phyloP scores from a whole-genome alignment of 2,113 vertebrate genomes.

The Tragelaphus strepsiceros region DNA sequence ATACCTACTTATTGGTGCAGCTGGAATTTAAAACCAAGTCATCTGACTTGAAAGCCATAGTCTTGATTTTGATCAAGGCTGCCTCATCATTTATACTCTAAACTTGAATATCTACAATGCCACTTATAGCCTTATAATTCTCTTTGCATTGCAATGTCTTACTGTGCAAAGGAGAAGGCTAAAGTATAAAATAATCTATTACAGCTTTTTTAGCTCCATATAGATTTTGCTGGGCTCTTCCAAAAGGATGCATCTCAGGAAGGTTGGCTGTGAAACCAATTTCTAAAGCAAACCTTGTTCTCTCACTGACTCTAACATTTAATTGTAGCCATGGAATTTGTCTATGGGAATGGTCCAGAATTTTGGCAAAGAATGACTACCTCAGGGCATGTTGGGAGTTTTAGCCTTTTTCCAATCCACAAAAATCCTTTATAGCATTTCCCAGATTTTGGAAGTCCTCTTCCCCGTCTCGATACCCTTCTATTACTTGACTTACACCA shows the following conservation, averaged over 20 bases:
- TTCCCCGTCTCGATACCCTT: not conserved
- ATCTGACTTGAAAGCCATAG: not conserved
- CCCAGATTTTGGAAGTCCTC: not conserved
- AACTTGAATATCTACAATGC: not conserved
- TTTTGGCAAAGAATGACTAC: not conserved
- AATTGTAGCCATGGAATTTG: not conserved
- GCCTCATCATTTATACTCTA: not conserved
- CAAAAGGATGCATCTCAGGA: not conserved
- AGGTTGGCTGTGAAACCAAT: not conserved
- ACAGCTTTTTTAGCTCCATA: not conserved
- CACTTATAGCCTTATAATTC: not conserved
- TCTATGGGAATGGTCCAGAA: not conserved
- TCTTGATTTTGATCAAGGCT: not conserved
- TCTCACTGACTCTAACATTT: not conserved
- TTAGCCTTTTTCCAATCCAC: not conserved
- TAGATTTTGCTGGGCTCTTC: conserved; percentile 6
- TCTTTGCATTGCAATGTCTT: not conserved
- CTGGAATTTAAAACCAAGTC: not conserved
- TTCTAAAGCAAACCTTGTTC: not conserved
- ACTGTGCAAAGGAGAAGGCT: not conserved
- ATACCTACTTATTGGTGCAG: not conserved
- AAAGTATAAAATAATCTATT: not conserved
- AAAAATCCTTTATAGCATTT: not conserved
- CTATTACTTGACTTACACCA: not conserved
- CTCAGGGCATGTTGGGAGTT: not conserved